Evolutionary conservation across 1,140 invertebrate genomes (phyloP), one percentile per base, ranked within the genome.

Genomic region (Tetraneura akinire): DNA sequence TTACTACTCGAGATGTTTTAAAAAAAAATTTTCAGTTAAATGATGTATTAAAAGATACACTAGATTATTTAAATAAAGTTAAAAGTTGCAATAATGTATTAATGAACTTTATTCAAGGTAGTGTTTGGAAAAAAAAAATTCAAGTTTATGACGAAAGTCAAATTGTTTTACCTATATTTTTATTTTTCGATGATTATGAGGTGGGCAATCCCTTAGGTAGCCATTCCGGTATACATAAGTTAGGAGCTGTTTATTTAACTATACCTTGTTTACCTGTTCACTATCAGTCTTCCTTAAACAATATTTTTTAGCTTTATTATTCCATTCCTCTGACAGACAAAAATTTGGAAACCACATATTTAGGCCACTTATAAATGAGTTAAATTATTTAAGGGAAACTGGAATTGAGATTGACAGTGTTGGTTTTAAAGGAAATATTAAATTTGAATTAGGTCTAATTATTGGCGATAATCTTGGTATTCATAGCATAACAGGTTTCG

Each of bases 281-380:
- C 21, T 2, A 13, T 0, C 55, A 57, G 26, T 57, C 23, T 57
- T 23, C 55, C 26, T 21, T 57, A 4, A 57, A 57, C 23, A 57
- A 23, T 13, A 57, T 57, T 57, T 57, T 53, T 26, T 57, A 26
- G 55, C 21, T 13, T 26, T 26, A 57, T 26, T 57, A 57, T 57
- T 23, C 14, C 55, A 57, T 57, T 57, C 3, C 5, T 26, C 21
- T 23, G 55, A 57, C 26, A 57, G 21, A 9, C 23, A 83, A 81
- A 51, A 45, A 49, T 82, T 80, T 32, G 81, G 81, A 21, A 84
- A 83, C 51, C 57, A 80, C 84, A 86, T 89, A 88, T 86, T 87
- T 83, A 85, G 51, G 23, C 80, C 51, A 29, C 45, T 82, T 5
- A 80, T 82, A 29, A 76, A 82, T 32, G 80, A 82, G 74, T 57